Percentiles rank a stretch among this genome's conserved stretches.
phyloP scores from a whole-genome alignment of 2,113 vertebrate species.

The pig (Sus scrofa) region DNA sequence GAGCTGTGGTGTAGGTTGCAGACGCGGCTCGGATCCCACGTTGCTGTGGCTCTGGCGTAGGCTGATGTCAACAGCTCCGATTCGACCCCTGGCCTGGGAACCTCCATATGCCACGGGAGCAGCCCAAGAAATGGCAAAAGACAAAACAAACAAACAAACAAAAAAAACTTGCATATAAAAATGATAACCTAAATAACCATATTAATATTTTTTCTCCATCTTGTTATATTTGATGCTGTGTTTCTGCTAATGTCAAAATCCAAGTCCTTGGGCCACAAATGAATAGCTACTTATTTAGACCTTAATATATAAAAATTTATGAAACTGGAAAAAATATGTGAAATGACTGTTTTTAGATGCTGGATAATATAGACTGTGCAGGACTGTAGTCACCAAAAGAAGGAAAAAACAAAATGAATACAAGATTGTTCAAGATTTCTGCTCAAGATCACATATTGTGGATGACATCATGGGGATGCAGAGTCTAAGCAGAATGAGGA shows the following conservation, averaged over 20 bases:
- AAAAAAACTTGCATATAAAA: neutral
- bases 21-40: too few relatives aligned
- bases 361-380: neutral
- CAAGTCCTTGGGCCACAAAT: neutral
- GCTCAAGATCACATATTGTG: neutral
- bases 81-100: too few relatives aligned
- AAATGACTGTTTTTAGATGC: neutral
- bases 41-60: too few relatives aligned
- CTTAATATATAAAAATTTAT: neutral
- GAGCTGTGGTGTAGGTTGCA: too few relatives aligned
- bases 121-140: too few relatives aligned
- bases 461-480: neutral
- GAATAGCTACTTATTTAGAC: neutral
- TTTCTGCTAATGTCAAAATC: slow-evolving; percentile 4
- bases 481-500: neutral
- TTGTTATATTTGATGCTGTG: neutral
- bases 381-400: neutral
- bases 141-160: too few relatives aligned
- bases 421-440: neutral
- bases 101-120: too few relatives aligned
- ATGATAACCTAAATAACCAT: neutral
- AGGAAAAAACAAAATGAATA: neutral
- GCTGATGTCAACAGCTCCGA: too few relatives aligned
- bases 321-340: neutral
- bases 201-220: neutral